Conservation (phyloP, 2,888 invertebrate species). For the Scaptomyza flava region DNA sequence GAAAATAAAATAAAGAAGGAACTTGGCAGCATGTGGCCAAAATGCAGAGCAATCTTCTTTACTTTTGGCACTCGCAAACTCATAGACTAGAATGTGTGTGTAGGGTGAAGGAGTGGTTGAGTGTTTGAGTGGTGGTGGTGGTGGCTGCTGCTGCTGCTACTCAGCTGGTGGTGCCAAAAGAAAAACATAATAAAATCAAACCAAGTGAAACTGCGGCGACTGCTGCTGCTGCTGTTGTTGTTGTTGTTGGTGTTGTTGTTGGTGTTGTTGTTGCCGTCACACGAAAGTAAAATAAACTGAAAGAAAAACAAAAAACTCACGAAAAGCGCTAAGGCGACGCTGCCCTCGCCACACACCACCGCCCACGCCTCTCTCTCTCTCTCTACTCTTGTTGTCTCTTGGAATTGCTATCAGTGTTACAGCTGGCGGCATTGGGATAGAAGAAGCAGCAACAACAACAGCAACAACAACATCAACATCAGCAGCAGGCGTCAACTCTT, state of each 20-base stretch:
- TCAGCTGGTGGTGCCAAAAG: slow-evolving; percentile 69
- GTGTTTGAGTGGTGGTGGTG: background rate
- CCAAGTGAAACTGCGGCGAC: slow-evolving; percentile 71
- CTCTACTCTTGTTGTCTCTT: slow-evolving; percentile 68
- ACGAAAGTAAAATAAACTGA: slow-evolving; percentile 78
- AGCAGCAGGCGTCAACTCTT: slow-evolving; percentile 78
- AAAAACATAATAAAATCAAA: slow-evolving; percentile 79
- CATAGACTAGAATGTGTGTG: slow-evolving; percentile 2
- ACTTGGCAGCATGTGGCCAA: slow-evolving; percentile 76
- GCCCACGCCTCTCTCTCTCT: background rate
- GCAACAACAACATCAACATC: slow-evolving; percentile 16
- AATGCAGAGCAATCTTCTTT: slow-evolving; percentile 49
- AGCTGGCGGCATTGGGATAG: slow-evolving; percentile 63
- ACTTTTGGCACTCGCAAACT: slow-evolving; percentile 8
- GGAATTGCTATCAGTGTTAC: slow-evolving; percentile 79
- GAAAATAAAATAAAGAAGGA: slow-evolving; percentile 14
- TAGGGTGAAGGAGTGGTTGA: background rate
- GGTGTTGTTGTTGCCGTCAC: slow-evolving; percentile 50
- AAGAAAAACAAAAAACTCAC: slow-evolving; percentile 77
- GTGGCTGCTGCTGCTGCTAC: slow-evolving; percentile 7
- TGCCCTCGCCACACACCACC: slow-evolving; percentile 17
- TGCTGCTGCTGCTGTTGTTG: slow-evolving; percentile 12
- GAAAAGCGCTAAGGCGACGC: slow-evolving; percentile 65
- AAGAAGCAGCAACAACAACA: background rate
- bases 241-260: slow-evolving; percentile 11